Conservation (phyloP, 2,113 vertebrate genomes). For the Ailuropoda melanoleuca region DNA sequence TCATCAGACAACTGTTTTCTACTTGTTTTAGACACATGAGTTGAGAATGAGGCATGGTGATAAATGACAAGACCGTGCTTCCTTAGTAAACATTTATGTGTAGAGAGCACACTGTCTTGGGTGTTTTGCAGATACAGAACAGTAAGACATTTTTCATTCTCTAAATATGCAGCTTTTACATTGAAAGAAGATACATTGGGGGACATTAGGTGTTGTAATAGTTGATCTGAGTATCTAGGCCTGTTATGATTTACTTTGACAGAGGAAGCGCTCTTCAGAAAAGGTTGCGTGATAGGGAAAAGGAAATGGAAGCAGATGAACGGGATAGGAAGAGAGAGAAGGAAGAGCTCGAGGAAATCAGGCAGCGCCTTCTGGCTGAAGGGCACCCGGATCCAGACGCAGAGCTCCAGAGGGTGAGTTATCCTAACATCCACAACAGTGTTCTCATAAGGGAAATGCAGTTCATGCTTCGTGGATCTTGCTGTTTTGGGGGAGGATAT, state of each 20-base stretch:
- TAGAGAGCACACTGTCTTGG: neutral
- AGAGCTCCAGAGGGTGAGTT: conserved; percentile 95
- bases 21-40: neutral
- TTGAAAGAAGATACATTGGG: neutral
- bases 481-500: neutral
- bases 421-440: neutral
- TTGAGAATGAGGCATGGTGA: neutral
- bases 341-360: conserved; percentile 98
- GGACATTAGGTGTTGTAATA: neutral
- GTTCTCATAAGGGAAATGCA: neutral
- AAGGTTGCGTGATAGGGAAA: conserved; percentile 96
- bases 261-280: conserved; percentile 99
- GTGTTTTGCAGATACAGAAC: neutral
- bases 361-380: conserved; percentile 96
- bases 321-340: conserved; percentile 98
- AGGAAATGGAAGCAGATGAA: conserved; percentile 98
- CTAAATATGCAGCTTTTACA: neutral
- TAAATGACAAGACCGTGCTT: neutral
- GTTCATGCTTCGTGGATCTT: neutral
- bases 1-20: neutral
- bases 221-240: neutral
- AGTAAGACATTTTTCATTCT: neutral
- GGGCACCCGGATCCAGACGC: conserved; percentile 98
- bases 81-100: neutral
- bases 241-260: conserved; percentile 67